Conservation (phyloP, 2,113 vertebrate species). For the Chloroceryle aenea region DNA sequence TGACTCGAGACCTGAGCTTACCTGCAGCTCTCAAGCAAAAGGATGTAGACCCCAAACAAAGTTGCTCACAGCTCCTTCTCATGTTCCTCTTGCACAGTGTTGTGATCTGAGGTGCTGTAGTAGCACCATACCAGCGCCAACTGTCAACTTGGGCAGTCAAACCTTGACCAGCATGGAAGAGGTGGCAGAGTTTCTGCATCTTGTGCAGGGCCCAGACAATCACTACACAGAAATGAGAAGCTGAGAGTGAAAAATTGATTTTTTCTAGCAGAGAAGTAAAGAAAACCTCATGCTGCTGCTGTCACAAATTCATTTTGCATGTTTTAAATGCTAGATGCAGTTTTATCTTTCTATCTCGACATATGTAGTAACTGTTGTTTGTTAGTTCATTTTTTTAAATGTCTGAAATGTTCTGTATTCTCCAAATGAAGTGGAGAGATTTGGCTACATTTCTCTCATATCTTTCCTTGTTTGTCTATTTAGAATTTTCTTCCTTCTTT, state of each 20-base stretch:
- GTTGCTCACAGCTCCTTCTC: neutral
- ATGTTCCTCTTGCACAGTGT: rapidly evolving
- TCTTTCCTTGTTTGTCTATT: neutral
- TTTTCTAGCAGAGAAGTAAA: neutral
- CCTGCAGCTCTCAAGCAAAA: neutral
- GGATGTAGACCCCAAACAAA: neutral
- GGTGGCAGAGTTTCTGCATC: neutral
- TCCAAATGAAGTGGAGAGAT: neutral
- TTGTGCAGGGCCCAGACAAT: neutral
- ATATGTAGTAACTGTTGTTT: neutral
- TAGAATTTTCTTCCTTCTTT: neutral
- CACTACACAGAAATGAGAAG: neutral
- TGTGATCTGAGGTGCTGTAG: neutral
- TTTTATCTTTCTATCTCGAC: neutral
- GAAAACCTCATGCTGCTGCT: neutral
- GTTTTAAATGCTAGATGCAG: neutral
- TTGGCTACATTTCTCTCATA: neutral
- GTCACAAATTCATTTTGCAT: neutral
- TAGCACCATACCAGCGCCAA: neutral
- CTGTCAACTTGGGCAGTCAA: neutral
- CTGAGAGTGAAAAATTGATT: neutral
- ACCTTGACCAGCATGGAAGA: neutral
- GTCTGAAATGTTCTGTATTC: neutral
- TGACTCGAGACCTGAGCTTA: neutral
- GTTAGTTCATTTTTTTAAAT: neutral